Base-by-base conservation (phyloP, 2,888 invertebrate species). In the Cosmorhoe ocellata region DNA sequence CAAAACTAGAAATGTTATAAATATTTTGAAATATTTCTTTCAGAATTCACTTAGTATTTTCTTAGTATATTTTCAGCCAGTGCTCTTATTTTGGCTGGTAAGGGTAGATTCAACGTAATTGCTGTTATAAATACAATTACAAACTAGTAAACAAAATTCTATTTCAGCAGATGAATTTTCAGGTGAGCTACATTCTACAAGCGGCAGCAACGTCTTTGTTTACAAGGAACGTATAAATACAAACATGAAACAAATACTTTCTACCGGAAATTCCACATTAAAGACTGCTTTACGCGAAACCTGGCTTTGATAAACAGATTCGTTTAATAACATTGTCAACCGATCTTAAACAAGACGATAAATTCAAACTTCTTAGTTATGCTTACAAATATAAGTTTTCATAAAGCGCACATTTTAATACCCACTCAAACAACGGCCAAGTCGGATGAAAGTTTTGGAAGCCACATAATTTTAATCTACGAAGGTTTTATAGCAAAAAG, bases 381-480 rank as follows among this genome's bases (percentile, higher is more conserved):
- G 6, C 24, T 24, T 24, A 24, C 1, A 24, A 24, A 24, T 7
- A 24, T 24, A 10, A 10, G 18, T 18, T 36, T n/a, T 36, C 26
- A 32, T 48, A 59, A 58, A 60, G 51, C 49, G 28, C 33, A 8
- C 27, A 36, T 28, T 43, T 37, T 30, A 37, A 46, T 33, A 13
- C 64, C 58, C 61, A 64, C 67, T 72, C 63, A 64, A 71, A 69
- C 63, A 64, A 66, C 56, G 44, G 52, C 50, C 59, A 42, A 66
- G 66, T 63, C 56, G 67, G 68, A 67, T 64, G 65, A 64, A 70
- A 66, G 8, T 66, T 61, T 33, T 10, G 26, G 36, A 42, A 42
- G 24, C 36, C 48, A 59, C 66, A 63, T 64, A 72, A 70, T 67
- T 68, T 69, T 66, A 71, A 74, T 72, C 69, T 67, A 37, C 30